phyloP scores from a whole-genome alignment of 2,888 invertebrate genomes.

The Torymus texanus region DNA sequence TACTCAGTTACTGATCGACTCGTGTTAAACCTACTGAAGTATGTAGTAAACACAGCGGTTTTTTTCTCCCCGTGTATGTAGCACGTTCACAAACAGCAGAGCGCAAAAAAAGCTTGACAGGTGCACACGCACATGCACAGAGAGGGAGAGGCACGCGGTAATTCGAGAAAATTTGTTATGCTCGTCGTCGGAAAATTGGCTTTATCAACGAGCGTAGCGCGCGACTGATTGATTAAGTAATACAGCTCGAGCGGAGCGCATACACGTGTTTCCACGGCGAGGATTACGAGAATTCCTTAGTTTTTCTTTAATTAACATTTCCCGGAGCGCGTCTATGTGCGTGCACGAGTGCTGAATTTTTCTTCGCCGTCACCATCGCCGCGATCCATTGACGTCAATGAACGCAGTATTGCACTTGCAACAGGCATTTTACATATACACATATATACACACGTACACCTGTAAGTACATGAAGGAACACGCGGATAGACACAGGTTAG shows the following conservation, averaged over 20 bases:
- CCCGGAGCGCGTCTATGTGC: too few species aligned
- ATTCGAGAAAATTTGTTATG: slow-evolving; percentile 22
- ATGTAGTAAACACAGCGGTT: too few species aligned
- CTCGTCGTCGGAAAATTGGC: not conserved
- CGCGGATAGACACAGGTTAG: too few species aligned
- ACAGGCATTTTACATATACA: not conserved
- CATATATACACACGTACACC: too few species aligned
- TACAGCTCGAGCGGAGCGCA: not conserved
- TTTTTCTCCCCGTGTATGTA: too few species aligned
- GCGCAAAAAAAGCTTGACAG: too few species aligned
- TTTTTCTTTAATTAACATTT: slow-evolving; percentile 32
- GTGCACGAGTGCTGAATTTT: not conserved
- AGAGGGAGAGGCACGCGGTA: not conserved
- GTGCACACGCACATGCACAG: too few species aligned
- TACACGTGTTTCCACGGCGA: slow-evolving; percentile 27
- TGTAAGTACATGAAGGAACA: too few species aligned
- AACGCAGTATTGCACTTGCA: not conserved
- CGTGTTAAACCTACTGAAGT: too few species aligned
- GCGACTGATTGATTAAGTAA: slow-evolving; percentile 34
- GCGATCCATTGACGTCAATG: slow-evolving; percentile 29
- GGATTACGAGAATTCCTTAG: not conserved
- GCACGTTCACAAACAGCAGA: too few species aligned
- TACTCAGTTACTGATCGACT: too few species aligned
- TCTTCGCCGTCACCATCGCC: not conserved
- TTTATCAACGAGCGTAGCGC: slow-evolving; percentile 6